Base-by-base conservation (phyloP, 1,140 invertebrate species). In the Drosophila watanabei region DNA sequence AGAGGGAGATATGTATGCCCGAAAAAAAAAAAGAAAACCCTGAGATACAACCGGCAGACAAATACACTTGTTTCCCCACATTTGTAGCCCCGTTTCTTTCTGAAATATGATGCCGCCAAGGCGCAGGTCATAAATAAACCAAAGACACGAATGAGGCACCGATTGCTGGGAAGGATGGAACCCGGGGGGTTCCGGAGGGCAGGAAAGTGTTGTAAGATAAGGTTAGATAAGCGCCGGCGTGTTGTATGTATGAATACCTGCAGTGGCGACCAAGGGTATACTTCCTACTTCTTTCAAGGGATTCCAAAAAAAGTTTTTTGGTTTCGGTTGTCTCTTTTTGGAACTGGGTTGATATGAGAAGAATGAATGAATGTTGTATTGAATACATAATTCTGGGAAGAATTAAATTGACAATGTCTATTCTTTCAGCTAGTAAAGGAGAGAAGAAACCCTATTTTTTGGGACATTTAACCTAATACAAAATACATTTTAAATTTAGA, bases 41-140 rank as follows among this genome's bases (percentile, higher is more conserved):
- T 57, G 73, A 52, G 45, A 60, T 45, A 62, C 41, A 78, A 77
- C 28, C 39, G 71, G 57, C 58, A 82, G 78, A 82, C 79, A 75
- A 73, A 88, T 89, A 79, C 84, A 88, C 84, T 88, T 88, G 84
- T 89, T 89, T 62, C 49, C 54, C n/a, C 68, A 59, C 66, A 59
- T 51, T 60, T 43, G 68, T 30, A n/a, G 37, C 49, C 33, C 48
- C 39, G 45, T 49, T 43, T 60, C 33, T 79, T 69, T 89, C 76
- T 68, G 85, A 88, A 88, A 88, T 88, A 88, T 81, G 84, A 88
- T 89, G 72, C 81, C 78, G 59, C 52, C 68, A 63, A 88, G 85
- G 84, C 85, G 81, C 81, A 88, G 84, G 77, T 88, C 84, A 80
- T 89, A 88, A 88, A 89, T 75, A 88, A 88, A 75, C 46, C 58